phyloP scores from a whole-genome alignment of 1,140 invertebrate species.

The Magallana gigas region DNA sequence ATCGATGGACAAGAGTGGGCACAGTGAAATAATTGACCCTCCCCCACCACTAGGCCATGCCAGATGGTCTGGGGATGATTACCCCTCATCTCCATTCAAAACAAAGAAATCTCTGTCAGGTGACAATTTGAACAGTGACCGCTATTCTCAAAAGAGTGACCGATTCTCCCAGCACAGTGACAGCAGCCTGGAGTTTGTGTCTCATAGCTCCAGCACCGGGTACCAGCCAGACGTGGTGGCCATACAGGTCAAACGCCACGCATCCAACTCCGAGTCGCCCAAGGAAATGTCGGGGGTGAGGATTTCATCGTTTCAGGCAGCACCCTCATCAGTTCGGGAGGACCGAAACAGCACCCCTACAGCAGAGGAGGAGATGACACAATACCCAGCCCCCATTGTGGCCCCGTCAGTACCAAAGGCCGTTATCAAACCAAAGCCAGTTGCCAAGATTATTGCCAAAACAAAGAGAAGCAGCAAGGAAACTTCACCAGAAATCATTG shows the following conservation, averaged over 20 bases:
- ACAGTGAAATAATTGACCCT: slow-evolving; percentile 66
- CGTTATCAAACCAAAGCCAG: slow-evolving; percentile 86
- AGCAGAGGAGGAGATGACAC: slow-evolving; percentile 56
- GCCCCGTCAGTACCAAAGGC: slow-evolving; percentile 88
- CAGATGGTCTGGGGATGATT: slow-evolving; percentile 70
- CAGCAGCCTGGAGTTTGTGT: slow-evolving; percentile 55
- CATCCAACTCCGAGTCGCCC: slow-evolving; percentile 60
- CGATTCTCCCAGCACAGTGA: slow-evolving; percentile 54
- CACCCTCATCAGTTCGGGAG: slow-evolving; percentile 56
- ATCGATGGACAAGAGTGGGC: slow-evolving; percentile 63
- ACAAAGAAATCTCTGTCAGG: slow-evolving; percentile 74
- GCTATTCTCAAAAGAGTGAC: slow-evolving; percentile 42
- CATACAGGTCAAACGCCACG: slow-evolving; percentile 78
- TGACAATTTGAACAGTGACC: slow-evolving; percentile 74
- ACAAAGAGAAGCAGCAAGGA: slow-evolving; percentile 75
- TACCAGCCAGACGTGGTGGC: slow-evolving; percentile 79
- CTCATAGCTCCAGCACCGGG: slow-evolving; percentile 43
- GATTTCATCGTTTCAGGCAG: slow-evolving; percentile 86
- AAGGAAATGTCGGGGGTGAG: slow-evolving; percentile 77
- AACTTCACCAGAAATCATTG: slow-evolving; percentile 69
- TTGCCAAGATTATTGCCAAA: slow-evolving; percentile 89
- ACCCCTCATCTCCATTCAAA: slow-evolving; percentile 56
- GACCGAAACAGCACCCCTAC: slow-evolving; percentile 69
- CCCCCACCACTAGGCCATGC: slow-evolving; percentile 65
- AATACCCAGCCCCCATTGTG: slow-evolving; percentile 53